phyloP scores from a whole-genome alignment of 1,140 invertebrate species.

The Cydia splendana region DNA sequence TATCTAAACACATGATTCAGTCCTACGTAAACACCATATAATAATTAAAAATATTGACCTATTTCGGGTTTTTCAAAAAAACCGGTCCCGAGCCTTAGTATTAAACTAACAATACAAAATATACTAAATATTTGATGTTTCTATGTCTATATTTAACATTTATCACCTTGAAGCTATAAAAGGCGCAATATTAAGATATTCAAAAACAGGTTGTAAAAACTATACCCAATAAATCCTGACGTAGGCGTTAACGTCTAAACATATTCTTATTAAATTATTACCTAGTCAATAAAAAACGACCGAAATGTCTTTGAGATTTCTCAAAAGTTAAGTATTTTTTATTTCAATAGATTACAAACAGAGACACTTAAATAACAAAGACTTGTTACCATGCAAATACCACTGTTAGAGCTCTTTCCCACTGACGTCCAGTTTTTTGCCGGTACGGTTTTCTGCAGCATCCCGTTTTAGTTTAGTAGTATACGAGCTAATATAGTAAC shows the following conservation, averaged over 20 bases:
- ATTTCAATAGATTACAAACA: not conserved
- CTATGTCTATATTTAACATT: not conserved
- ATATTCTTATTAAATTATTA: not conserved
- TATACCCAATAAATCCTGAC: not conserved
- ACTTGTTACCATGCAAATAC: not conserved
- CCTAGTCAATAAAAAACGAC: constrained; percentile 4
- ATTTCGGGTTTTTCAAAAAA: too few relatives aligned
- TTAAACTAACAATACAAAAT: too few relatives aligned
- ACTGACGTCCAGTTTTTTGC: too few relatives aligned
- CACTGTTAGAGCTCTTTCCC: too few relatives aligned
- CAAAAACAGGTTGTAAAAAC: not conserved
- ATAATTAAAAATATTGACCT: too few relatives aligned
- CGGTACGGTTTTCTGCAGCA: too few relatives aligned
- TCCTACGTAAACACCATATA: too few relatives aligned
- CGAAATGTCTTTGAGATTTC: constrained; percentile 7
- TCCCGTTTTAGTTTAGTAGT: too few relatives aligned
- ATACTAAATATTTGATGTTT: too few relatives aligned
- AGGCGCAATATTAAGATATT: not conserved
- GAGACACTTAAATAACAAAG: not conserved
- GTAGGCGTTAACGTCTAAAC: not conserved
- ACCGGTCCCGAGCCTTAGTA: too few relatives aligned
- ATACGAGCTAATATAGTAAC: too few relatives aligned
- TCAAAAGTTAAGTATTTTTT: not conserved
- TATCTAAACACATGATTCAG: too few relatives aligned
- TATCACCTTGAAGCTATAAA: not conserved